phyloP scores from a whole-genome alignment of 2,888 invertebrate species.

The Capitulum mitella region DNA sequence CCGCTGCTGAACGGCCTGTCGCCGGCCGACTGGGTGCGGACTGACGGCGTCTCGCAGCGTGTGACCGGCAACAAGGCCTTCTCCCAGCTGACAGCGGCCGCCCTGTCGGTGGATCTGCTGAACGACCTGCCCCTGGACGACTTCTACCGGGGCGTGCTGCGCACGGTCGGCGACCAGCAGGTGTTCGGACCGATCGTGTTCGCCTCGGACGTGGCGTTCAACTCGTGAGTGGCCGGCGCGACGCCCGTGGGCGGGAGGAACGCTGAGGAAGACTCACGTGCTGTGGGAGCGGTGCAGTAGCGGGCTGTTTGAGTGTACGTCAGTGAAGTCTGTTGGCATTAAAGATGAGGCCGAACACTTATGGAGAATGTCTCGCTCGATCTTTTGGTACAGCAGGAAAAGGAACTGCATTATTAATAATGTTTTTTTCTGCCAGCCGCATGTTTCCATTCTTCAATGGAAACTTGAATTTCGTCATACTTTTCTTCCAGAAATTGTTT shows the following conservation, averaged over 20 bases:
- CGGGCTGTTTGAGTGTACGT: too few species aligned
- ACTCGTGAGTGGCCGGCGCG: not conserved
- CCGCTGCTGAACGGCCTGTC: not conserved
- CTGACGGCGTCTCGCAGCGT: not conserved
- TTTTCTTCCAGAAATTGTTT: too few species aligned
- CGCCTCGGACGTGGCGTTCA: not conserved
- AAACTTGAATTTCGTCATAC: too few species aligned
- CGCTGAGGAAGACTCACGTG: too few species aligned
- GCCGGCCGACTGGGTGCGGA: not conserved
- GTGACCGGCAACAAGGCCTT: conserved; percentile 3
- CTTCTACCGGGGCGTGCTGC: not conserved
- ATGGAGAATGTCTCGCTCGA: too few species aligned
- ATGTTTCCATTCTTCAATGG: too few species aligned
- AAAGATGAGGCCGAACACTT: too few species aligned
- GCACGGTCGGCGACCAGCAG: not conserved
- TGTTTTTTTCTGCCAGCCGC: too few species aligned
- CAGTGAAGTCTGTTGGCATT: too few species aligned
- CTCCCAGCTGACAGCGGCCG: not conserved
- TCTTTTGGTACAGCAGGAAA: too few species aligned
- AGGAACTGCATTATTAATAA: too few species aligned
- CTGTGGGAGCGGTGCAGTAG: too few species aligned
- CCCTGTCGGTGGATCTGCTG: not conserved
- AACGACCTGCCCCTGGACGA: not conserved
- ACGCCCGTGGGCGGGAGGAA: not conserved
- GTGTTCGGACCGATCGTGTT: not conserved